Conservation (phyloP, 1,140 invertebrate species). For the Mizuhopecten yessoensis region DNA sequence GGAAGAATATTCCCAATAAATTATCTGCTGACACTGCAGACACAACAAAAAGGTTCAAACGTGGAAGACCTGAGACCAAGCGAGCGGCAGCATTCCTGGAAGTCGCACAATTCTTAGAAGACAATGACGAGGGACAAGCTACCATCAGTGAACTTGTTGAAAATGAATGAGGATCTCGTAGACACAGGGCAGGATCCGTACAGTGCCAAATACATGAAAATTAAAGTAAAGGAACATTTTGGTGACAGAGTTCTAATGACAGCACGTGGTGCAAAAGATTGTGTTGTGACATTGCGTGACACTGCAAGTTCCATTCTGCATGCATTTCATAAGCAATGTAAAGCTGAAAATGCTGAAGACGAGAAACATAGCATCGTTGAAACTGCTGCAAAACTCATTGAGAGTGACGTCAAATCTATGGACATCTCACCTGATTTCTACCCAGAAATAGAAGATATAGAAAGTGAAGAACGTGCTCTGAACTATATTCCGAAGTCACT, state of each 20-base stretch:
- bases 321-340: conserved; percentile 22
- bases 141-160: conserved; percentile 51
- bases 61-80: too few species aligned
- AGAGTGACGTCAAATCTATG: conserved; percentile 60
- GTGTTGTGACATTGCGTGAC: conserved; percentile 48
- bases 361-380: conserved; percentile 54
- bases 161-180: too few species aligned
- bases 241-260: too few species aligned
- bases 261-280: too few species aligned
- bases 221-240: too few species aligned
- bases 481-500: conserved; percentile 52
- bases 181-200: too few species aligned
- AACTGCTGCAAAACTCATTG: conserved; percentile 60
- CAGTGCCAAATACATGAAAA: too few species aligned
- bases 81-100: too few species aligned
- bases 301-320: conserved; percentile 46
- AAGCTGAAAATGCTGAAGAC: conserved; percentile 18
- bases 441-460: conserved; percentile 43
- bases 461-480: conserved; percentile 8
- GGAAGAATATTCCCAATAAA: conserved; percentile 37
- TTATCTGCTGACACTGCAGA: conserved; percentile 29
- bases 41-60: too few species aligned
- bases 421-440: conserved; percentile 41
- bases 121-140: too few species aligned
- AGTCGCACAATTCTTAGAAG: too few species aligned